phyloP scores from a whole-genome alignment of 2,888 invertebrate genomes.

The Drymonia ruficornis region DNA sequence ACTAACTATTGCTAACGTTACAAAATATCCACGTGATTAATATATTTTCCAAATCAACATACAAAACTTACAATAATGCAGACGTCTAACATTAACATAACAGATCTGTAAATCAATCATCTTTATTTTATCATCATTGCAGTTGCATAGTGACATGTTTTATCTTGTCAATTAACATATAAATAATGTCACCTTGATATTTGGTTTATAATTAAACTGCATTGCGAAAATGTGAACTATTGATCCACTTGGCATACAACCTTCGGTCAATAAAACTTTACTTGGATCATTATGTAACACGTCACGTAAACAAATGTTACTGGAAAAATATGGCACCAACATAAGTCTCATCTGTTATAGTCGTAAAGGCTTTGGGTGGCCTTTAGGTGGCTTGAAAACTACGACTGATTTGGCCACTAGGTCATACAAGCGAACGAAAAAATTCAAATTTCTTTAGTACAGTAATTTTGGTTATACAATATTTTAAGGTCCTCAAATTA shows the following conservation, averaged over 20 bases:
- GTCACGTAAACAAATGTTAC: too few species aligned
- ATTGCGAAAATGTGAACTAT: conserved; percentile 9
- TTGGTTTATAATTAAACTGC: conserved; percentile 10
- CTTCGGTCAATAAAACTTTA: conserved; percentile 5
- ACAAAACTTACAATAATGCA: neutral
- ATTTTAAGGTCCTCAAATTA: too few species aligned
- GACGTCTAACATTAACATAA: neutral
- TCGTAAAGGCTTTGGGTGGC: too few species aligned
- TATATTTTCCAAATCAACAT: neutral
- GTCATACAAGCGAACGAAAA: too few species aligned
- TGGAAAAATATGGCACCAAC: too few species aligned
- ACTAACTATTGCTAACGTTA: neutral
- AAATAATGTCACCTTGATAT: conserved; percentile 19
- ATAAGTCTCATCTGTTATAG: too few species aligned
- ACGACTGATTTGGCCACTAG: too few species aligned
- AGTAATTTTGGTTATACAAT: too few species aligned
- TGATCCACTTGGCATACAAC: conserved; percentile 1
- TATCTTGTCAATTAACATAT: conserved; percentile 7
- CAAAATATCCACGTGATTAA: neutral
- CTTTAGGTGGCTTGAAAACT: too few species aligned
- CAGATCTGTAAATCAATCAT: neutral
- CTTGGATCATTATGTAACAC: neutral
- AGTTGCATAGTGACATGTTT: neutral
- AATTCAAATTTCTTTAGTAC: too few species aligned
- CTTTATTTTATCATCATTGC: neutral